Evolutionary conservation across 1,140 invertebrate genomes (phyloP), one percentile per base, ranked within the genome.

Genomic region (Ruditapes philippinarum): DNA sequence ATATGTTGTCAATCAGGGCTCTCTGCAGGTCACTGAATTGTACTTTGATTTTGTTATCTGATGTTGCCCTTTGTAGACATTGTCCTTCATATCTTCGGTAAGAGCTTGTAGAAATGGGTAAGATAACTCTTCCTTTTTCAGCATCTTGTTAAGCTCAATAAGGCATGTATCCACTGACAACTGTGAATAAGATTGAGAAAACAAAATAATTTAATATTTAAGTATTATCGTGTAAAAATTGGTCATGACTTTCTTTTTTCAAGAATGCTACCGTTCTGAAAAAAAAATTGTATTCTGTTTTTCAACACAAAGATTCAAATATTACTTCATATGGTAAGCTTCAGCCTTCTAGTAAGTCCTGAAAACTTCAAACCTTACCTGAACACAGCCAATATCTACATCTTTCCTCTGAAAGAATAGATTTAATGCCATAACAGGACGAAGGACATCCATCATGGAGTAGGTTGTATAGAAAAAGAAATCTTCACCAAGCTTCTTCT

Each of bases 361-460:
- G n/a, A n/a, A n/a, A n/a, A n/a, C n/a, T n/a, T n/a, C 42, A 19
- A 49, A 31, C 3, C 5, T 25, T n/a, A 22, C 45, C 12, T 22
- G 12, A 19, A 11, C 76, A 54, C 45, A 31, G 7, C 79, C 79
- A 45, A 82, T 82, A 36, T 82, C 79, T 5, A 60, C 57, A 65
- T 82, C 54, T 51, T 62, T 82, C 38, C 28, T 82, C 38, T 82
- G 79, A 82, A 82, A 82, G 57, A 82, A 82, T 12, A 82, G 79
- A 31, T 25, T 62, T 57, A 82, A 36, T 25, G 1, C 38, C 79
- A 82, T 82, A 0, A 82, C 38, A 9, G 79, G 79, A 2, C 22
- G 31, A 25, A 82, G 60, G 40, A 65, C 25, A 25, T 82, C 79
- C 79, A 82, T 62, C 79, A 82, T 82, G 31, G 54, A 14, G 42